These are phyloP conservation scores for Oreortyx pictus DNA, from an alignment of 2,797 vertebrate species.

Conservation along the genomic window DNA sequence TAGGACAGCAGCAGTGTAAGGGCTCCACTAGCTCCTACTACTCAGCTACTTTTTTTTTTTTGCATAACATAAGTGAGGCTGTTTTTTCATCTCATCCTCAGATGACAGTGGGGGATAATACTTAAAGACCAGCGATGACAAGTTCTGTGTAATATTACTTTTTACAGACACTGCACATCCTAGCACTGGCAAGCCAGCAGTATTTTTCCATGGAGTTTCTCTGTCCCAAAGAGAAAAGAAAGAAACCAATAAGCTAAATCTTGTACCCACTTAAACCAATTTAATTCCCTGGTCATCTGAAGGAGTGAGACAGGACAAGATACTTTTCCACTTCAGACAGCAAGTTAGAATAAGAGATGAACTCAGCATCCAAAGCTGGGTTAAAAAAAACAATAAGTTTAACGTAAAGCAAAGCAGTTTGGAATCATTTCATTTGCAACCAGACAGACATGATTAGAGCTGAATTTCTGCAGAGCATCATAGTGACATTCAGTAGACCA, in stretches of 20 bases:
- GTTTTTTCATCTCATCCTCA: neutral
- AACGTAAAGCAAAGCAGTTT: too few species aligned
- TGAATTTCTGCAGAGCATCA: constrained; percentile 64
- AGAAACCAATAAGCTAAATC: neutral
- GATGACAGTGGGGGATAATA: neutral
- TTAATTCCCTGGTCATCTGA: neutral
- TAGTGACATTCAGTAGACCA: constrained; percentile 53
- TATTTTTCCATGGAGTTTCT: neutral
- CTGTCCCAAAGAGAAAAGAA: neutral
- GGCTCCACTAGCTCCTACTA: neutral
- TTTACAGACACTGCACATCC: neutral
- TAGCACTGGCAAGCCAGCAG: neutral
- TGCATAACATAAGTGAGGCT: neutral
- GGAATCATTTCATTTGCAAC: neutral
- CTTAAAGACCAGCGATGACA: neutral
- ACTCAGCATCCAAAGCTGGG: neutral
- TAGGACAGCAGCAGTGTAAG: neutral
- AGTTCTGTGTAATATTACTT: neutral
- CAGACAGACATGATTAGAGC: constrained; percentile 51
- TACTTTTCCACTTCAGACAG: constrained; percentile 3
- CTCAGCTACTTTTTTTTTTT: neutral
- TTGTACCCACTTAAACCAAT: neutral
- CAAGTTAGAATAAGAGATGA: constrained; percentile 3
- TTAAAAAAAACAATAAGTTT: too few species aligned
- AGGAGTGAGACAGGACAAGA: neutral